Evolutionary conservation across 2,888 invertebrate species (phyloP).

Genomic region (Leptopilina syphax): DNA sequence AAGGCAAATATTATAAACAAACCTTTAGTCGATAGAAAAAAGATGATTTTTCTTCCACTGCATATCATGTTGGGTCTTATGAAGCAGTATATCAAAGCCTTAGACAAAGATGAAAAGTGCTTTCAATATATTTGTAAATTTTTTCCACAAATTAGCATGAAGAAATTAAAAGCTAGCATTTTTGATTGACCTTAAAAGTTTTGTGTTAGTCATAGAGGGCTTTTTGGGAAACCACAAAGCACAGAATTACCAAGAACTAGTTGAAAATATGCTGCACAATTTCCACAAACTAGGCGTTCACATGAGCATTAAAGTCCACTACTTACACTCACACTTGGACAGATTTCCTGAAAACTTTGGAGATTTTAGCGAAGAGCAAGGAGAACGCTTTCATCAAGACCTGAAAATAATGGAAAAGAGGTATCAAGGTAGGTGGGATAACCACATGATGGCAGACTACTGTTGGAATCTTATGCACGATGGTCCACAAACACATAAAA

Average conservation of each 20-base stretch:
- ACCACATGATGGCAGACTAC: conserved; percentile 64
- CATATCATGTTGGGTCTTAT: conserved; percentile 61
- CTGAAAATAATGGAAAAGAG: conserved; percentile 65
- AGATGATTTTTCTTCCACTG: conserved; percentile 55
- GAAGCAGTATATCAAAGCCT: conserved; percentile 60
- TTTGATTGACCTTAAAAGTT: conserved; percentile 29
- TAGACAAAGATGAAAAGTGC: conserved; percentile 54
- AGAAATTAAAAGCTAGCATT: conserved; percentile 57
- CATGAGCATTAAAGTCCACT: conserved; percentile 9
- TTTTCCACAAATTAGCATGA: conserved; percentile 50
- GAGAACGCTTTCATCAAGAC: conserved; percentile 51
- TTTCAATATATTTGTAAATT: conserved; percentile 53
- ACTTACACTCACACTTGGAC: conserved; percentile 19
- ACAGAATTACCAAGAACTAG: not conserved
- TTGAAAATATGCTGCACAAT: not conserved
- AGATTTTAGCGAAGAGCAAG: conserved; percentile 63
- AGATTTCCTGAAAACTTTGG: conserved; percentile 63
- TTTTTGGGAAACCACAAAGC: conserved; percentile 27
- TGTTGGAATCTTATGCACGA: conserved; percentile 62
- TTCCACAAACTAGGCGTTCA: not conserved
- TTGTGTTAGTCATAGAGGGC: not conserved
- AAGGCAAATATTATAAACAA: conserved; percentile 50
- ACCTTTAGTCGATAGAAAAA: conserved; percentile 50
- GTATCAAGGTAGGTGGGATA: conserved; percentile 60
- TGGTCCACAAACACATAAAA: not conserved